Base-by-base conservation (phyloP, 2,888 invertebrate species). In the Clistopyga incitator region DNA sequence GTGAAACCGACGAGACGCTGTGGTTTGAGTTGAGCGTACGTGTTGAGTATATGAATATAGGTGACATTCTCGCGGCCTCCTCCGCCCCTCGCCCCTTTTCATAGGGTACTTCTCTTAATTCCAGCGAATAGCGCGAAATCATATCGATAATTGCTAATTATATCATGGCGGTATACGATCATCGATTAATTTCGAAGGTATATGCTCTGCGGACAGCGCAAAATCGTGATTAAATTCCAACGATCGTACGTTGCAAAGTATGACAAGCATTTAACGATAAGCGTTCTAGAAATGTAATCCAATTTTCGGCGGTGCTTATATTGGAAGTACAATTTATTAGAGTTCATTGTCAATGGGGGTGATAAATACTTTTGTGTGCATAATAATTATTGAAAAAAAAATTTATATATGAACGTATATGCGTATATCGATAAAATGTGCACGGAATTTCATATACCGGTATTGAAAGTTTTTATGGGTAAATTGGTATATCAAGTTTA, bases 111-210 rank as follows among this genome's bases (percentile, higher is more conserved):
- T 56, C 45, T 45, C 45, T 25, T 38, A 34, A 42, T 71, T 71
- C 42, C 1, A 10, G n/a, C 54, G 38, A 8, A 45, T 18, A 59
- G 45, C 56, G 56, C 25, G 18, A 72, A 59, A 72, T 72, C 45
- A 72, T 59, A 59, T 72, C 59, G 71, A 59, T 72, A 59, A 59
- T 38, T 23, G 68, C 6, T 72, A 59, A 72, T 54, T 29, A 42
- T 67, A 25, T 45, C 42, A 65, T 54, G 59, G 6, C 6, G 59
- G 23, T 23, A 10, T 20, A 25, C 29, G 42, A 67, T 54, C 52
- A 61, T 61, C 70, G 61, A 78, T 78, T 59, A 78, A 78, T 70
- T 61, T 71, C 52, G 11, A 18, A 29, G 50, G n/a, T 78, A 70
- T 42, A 25, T 45, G 56, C 47, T 52, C 11, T 34, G 29, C 11